Base-by-base conservation (phyloP, 2,888 invertebrate species). In the Boloria euphrosyne region DNA sequence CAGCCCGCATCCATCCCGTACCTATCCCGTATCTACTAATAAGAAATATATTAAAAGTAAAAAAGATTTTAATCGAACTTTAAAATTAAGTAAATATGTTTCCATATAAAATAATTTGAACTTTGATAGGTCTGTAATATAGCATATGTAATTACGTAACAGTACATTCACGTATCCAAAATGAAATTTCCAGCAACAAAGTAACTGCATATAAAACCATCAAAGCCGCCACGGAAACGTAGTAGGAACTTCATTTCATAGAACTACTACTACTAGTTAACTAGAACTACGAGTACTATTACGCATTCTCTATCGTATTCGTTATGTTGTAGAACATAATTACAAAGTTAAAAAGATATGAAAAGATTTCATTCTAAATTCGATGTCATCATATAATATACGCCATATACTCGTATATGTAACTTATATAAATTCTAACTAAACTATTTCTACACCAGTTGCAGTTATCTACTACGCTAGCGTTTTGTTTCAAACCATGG, bases 161-260 rank as follows among this genome's bases (percentile, higher is more conserved):
- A 18, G 66, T 60, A 67, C 17, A 46, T 62, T n/a, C 50, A 63
- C 62, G 66, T 61, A 68, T 62, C 57, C 31, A 18, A 60, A 66
- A 67, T 67, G 58, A 59, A 65, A 69, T 67, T 67, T 58, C 65
- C 58, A 63, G 38, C 70, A 60, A 63, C 65, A 63, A 65, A 65
- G 63, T 67, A 67, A 68, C 65, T 63, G 66, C 58, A 62, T 65
- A 67, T 68, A 69, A 69, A 68, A 68, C 63, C 71, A 71, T 67
- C 72, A 68, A 71, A 65, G 69, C 71, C 75, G 74, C 70, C 64
- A 70, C 70, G 76, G 65, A 79, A 76, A 70, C 57, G 62, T 67
- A 72, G 71, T 72, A 71, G 74, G 68, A 84, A 83, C 82, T 84
- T 82, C 82, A 83, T 83, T 83, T 81, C 79, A 70, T 71, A 81